Percentiles rank a stretch among this genome's conserved stretches.
Conservation (phyloP, 1,140 invertebrate genomes). For the Popillia japonica region DNA sequence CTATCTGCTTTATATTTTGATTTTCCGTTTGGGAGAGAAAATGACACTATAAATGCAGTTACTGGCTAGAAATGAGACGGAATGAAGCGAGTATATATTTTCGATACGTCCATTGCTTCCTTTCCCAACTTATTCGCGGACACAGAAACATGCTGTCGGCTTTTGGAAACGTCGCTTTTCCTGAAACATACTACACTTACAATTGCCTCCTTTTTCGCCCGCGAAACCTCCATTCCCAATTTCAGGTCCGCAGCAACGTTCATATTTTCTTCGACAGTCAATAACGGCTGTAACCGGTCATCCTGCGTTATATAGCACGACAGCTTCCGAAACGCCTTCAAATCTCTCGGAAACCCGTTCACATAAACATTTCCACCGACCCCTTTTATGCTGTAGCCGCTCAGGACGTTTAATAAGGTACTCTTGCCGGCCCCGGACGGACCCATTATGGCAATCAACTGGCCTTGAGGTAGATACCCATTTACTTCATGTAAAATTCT, state of each 20-base stretch:
- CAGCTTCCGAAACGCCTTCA: conserved; percentile 79
- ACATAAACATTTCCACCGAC: conserved; percentile 66
- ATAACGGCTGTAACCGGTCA: conserved; percentile 81
- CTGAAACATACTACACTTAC: conserved; percentile 65
- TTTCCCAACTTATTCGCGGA: not conserved
- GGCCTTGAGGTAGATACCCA: conserved; percentile 77
- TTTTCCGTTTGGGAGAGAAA: not conserved
- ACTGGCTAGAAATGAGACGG: not conserved
- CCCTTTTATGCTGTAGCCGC: conserved; percentile 71
- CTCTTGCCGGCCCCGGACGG: conserved; percentile 90
- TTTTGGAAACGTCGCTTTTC: not conserved
- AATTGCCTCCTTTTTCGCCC: conserved; percentile 70
- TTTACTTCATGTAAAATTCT: conserved; percentile 81
- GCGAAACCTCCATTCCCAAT: conserved; percentile 71
- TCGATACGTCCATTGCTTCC: no score
- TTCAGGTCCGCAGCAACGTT: conserved; percentile 88
- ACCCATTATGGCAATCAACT: conserved; percentile 88
- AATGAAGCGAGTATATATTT: not conserved
- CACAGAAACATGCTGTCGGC: not conserved
- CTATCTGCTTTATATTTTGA: not conserved
- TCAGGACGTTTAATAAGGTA: conserved; percentile 78
- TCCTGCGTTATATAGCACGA: conserved; percentile 94
- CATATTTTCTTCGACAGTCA: conserved; percentile 89
- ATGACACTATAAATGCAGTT: not conserved
- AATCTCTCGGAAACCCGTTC: conserved; percentile 77